These are phyloP conservation scores for Gracilinanus agilis DNA, from an alignment of 2,113 vertebrate species.

Conservation along the genomic window DNA sequence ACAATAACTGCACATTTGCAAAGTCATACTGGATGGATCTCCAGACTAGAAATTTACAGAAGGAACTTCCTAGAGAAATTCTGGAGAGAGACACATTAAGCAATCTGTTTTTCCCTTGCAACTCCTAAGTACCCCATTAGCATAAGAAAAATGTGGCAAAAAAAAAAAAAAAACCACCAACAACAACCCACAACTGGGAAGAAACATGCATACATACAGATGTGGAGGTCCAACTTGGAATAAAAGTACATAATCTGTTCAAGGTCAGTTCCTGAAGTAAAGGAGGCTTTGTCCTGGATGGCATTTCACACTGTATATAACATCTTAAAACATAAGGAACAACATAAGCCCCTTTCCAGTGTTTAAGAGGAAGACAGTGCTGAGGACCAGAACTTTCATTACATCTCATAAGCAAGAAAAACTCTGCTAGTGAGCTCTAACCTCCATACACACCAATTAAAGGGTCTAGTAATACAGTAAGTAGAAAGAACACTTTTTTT, in stretches of 20 bases:
- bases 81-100: slow-evolving; percentile 11
- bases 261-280: slow-evolving; percentile 70
- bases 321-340: slow-evolving; percentile 74
- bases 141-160: slow-evolving; percentile 50
- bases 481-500: slow-evolving; percentile 75
- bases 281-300: slow-evolving; percentile 69
- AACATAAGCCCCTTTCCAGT: slow-evolving; percentile 70
- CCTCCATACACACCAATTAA: slow-evolving; percentile 78
- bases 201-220: slow-evolving; percentile 68
- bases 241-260: slow-evolving; percentile 66
- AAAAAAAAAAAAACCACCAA: slow-evolving; percentile 74
- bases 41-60: slow-evolving; percentile 64
- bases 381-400: slow-evolving; percentile 81
- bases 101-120: slow-evolving; percentile 33
- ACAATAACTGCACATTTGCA: slow-evolving; percentile 48
- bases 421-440: slow-evolving; percentile 72
- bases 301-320: slow-evolving; percentile 56
- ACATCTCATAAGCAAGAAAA: slow-evolving; percentile 81
- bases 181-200: slow-evolving; percentile 10
- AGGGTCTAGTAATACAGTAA: slow-evolving; percentile 75
- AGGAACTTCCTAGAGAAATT: slow-evolving; percentile 61
- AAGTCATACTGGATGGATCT: slow-evolving; percentile 31
- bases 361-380: slow-evolving; percentile 75
- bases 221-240: slow-evolving; percentile 65
- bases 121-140: slow-evolving; percentile 63